Base-by-base conservation (phyloP, 2,113 vertebrate species). In the Leuciscus idus region DNA sequence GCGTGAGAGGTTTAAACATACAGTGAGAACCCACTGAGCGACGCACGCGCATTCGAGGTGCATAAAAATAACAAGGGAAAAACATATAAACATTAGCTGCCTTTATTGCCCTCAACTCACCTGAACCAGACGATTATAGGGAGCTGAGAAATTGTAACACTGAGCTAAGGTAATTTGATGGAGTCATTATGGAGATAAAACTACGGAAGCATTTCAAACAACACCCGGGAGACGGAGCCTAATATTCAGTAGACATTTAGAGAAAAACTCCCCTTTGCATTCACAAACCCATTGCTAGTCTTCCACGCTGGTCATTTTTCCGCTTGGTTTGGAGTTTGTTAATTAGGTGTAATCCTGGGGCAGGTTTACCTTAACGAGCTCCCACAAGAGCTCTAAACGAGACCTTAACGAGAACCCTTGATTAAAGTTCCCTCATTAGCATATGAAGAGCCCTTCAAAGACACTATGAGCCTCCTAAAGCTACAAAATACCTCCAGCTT, bases 291-390 rank as follows among this genome's bases (percentile, higher is more conserved):
- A 36, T 21, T 52, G 76, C 23, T 43, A 52, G 43, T 86, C 57
- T 81, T 86, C 72, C 81, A 61, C 62, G 4, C 28, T 66, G 85
- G 80, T 83, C 85, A 83, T 75, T 87, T 82, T 83, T 83, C 57
- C 30, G 36, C 85, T 83, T 76, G 85, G 64, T 83, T 87, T 83
- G 61, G 85, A 87, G 80, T 83, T 87, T 83, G 80, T 76, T 87
- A 87, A 87, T 83, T 87, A 87, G 80, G 57, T 83, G 80, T 83
- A 82, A 87, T 83, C 85, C 85, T 87, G 59, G 43, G 85, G 85
- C 72, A 87, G 80, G 85, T 83, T 87, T 87, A 87, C 85, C 72
- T 74, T 57, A 83, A 87, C 74, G 52, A 87, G 80, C 80, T 86
- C 85, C 85, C 80, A 23, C 85, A 86, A 81, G 70, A 55, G 48